Evolutionary conservation across 2,797 vertebrate species (phyloP), one percentile per base, ranked within the genome.

Genomic region (Typhlichthys subterraneus): DNA sequence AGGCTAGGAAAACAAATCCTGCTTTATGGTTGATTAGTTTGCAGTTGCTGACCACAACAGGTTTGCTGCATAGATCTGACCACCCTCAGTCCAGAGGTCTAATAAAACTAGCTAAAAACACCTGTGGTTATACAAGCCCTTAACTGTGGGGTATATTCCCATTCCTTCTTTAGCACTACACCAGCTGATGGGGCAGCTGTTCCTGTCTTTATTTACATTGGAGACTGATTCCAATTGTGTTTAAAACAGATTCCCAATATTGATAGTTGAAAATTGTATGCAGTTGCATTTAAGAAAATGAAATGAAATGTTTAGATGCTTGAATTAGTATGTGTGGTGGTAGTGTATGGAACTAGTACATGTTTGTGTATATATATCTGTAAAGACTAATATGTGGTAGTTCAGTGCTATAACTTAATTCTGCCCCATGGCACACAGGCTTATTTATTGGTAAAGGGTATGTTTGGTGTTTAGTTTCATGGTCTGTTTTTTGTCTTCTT

Each of bases 371-470:
- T 88, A 85, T 84, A 67, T 78, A 46, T 85, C 65, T 85, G 79
- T 89, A 70, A 79, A 80, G 59, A 80, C 19, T 77, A 82, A 70
- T 63, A 75, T 77, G 75, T 85, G 77, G 65, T 90, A 85, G 85
- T 76, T 63, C 14, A 85, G 80, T 59, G 84, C 70, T 84, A 61
- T 82, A 87, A 85, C 85, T 90, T 89, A 89, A 92, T 90, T 86
- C 59, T 84, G 59, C 67, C 83, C 10, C 84, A 77, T 59, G 57
- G 85, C 78, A 72, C 69, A 66, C 48, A 56, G 67, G 79, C 91
- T 75, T 93, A 93, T 94, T 93, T 94, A 93, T 94, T 93, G 85
- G 80, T 88, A 88, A 82, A 81, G 72, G 62, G 70, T 79, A 73
- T 58, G 69, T 76, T 89, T 76, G 52, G 86, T 85, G 79, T 91